Evolutionary conservation across 2,797 vertebrate genomes (phyloP).

Genomic region (Trachurus trachurus): DNA sequence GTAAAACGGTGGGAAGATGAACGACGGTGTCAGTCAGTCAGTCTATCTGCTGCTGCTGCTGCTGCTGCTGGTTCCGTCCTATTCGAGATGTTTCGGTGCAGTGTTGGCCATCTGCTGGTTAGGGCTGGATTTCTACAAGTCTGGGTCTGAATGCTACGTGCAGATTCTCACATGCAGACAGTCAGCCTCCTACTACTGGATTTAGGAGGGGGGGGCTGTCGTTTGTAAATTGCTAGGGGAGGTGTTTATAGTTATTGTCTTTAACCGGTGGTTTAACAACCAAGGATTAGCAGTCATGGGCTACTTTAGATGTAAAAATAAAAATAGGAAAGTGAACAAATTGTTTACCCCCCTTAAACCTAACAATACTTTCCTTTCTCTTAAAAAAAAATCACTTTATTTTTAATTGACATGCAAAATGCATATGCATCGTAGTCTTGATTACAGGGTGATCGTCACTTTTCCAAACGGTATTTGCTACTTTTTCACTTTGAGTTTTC

Average conservation of each 20-base stretch:
- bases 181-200: constrained; percentile 20
- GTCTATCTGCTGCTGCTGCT: too few species aligned
- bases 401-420: too few species aligned
- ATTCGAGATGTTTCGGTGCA: constrained; percentile 47
- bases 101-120: constrained; percentile 66
- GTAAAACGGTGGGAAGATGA: constrained; percentile 1
- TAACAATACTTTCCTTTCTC: too few species aligned
- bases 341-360: background rate
- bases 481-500: background rate
- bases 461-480: too few species aligned
- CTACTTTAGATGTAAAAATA: constrained; percentile 9
- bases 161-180: constrained; percentile 79
- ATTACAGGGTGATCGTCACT: too few species aligned
- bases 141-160: constrained; percentile 81
- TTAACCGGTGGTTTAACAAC: constrained; percentile 20
- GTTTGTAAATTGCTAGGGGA: constrained; percentile 50
- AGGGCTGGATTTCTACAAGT: constrained; percentile 53
- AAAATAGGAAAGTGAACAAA: background rate
- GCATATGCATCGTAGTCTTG: too few species aligned
- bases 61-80: constrained; percentile 32
- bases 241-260: constrained; percentile 42
- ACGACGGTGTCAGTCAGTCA: background rate
- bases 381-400: too few species aligned
- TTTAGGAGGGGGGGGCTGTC: constrained; percentile 57
- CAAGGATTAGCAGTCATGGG: constrained; percentile 27